Evolutionary conservation across 2,888 invertebrate genomes (phyloP).

Genomic region (Rhabditoides inermis): DNA sequence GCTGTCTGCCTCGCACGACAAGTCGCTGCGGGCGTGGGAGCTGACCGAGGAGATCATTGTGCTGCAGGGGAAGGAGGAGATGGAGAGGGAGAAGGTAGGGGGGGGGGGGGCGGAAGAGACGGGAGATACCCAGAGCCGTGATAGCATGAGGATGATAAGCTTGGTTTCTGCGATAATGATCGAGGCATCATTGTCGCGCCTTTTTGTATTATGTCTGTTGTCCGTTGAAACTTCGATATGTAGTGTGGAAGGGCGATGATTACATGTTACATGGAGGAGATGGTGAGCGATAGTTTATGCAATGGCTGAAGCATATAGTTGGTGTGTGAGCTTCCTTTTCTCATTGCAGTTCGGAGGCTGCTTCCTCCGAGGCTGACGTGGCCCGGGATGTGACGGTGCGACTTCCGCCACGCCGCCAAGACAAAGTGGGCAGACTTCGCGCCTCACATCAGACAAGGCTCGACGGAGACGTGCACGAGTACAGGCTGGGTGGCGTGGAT

Average conservation of each 20-base stretch:
- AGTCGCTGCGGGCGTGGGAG: constrained; percentile 75
- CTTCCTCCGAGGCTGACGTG: constrained; percentile 19
- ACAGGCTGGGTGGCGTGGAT: constrained; percentile 19
- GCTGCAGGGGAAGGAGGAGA: constrained; percentile 80
- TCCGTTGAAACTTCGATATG: too few relatives aligned
- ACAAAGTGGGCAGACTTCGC: constrained; percentile 48
- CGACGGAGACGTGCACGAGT: constrained; percentile 8
- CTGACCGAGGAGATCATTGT: constrained; percentile 80
- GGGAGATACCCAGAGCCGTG: too few relatives aligned
- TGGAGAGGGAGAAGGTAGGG: constrained; percentile 52
- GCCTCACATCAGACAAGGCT: constrained; percentile 8
- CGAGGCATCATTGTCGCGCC: too few relatives aligned
- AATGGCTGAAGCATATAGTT: too few relatives aligned
- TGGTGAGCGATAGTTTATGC: too few relatives aligned
- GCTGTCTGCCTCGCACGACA: constrained; percentile 74
- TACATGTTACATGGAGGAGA: too few relatives aligned
- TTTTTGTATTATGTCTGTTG: too few relatives aligned
- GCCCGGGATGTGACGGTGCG: constrained; percentile 54
- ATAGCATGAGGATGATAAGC: too few relatives aligned
- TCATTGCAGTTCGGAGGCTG: too few relatives aligned
- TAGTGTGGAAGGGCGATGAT: too few relatives aligned
- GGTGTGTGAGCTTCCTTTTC: too few relatives aligned
- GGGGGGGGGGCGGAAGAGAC: constrained; percentile 24
- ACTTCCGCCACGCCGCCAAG: constrained; percentile 44
- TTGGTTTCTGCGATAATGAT: too few relatives aligned